phyloP scores from a whole-genome alignment of 1,140 invertebrate genomes.

The Camponotus floridanus region DNA sequence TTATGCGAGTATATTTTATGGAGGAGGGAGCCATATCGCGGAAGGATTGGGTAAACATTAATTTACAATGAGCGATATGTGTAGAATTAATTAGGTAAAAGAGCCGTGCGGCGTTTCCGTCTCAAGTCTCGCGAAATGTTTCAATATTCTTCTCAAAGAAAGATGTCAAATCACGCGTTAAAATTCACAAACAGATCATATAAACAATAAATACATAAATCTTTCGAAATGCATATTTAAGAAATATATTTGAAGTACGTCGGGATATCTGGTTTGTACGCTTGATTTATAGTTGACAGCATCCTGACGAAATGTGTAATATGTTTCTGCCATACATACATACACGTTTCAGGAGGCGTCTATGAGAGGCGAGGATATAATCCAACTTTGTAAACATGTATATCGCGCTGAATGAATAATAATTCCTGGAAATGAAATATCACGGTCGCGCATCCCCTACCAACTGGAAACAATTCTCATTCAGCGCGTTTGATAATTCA shows the following conservation, averaged over 20 bases:
- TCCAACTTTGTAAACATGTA: conserved; percentile 41
- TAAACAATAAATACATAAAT: background rate
- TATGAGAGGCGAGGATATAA: background rate
- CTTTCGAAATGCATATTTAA: background rate
- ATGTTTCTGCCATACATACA: background rate
- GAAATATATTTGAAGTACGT: background rate
- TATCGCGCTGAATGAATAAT: conserved; percentile 36
- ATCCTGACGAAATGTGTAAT: conserved; percentile 8
- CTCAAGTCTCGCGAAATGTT: background rate
- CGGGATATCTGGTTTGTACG: background rate
- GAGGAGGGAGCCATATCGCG: background rate
- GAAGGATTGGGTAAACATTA: conserved; percentile 37
- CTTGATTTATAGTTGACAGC: conserved; percentile 21
- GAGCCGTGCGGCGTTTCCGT: background rate
- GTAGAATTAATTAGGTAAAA: conserved; percentile 39
- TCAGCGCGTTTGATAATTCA: conserved; percentile 49
- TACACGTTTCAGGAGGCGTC: conserved; percentile 10
- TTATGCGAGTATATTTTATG: conserved; percentile 45
- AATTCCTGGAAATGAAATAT: conserved; percentile 47
- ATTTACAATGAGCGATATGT: conserved; percentile 1
- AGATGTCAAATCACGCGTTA: background rate
- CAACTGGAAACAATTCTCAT: conserved; percentile 48
- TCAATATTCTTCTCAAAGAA: background rate
- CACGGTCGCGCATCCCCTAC: background rate
- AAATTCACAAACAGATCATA: background rate